phyloP scores from a whole-genome alignment of 2,888 invertebrate genomes.

The Cerastoderma edule region DNA sequence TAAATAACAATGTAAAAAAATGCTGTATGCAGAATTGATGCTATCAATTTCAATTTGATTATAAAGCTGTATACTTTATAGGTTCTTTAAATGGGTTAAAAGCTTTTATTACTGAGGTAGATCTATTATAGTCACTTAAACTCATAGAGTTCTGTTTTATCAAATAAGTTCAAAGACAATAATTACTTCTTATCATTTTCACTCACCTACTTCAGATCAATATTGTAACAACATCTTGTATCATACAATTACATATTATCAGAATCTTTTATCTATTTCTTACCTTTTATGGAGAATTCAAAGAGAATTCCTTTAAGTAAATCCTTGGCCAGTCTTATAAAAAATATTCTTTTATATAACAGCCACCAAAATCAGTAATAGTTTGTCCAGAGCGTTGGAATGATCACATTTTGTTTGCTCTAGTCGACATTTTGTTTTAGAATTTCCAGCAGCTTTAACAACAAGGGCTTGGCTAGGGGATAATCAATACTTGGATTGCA shows the following conservation, averaged over 20 bases:
- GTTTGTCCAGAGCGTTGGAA: conserved; percentile 24
- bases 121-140: background rate
- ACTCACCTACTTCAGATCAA: background rate
- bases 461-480: conserved; percentile 29
- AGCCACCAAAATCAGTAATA: background rate
- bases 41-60: no score
- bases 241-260: background rate
- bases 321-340: background rate
- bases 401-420: conserved; percentile 49
- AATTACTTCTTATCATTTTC: background rate
- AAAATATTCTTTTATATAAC: background rate
- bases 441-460: conserved; percentile 32
- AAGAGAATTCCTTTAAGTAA: background rate
- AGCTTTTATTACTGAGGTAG: background rate
- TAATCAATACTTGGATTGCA: conserved; percentile 42
- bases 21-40: no score
- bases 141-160: background rate
- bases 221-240: conserved; percentile 4
- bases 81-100: background rate
- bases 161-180: background rate
- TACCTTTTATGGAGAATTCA: conserved; percentile 4
- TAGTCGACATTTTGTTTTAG: conserved; percentile 37
- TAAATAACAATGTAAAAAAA: no score
- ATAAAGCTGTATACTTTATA: background rate
- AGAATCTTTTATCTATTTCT: background rate